These are phyloP conservation scores for Engystomops pustulosus DNA, from an alignment of 2,113 vertebrate genomes.

Conservation along the genomic window DNA sequence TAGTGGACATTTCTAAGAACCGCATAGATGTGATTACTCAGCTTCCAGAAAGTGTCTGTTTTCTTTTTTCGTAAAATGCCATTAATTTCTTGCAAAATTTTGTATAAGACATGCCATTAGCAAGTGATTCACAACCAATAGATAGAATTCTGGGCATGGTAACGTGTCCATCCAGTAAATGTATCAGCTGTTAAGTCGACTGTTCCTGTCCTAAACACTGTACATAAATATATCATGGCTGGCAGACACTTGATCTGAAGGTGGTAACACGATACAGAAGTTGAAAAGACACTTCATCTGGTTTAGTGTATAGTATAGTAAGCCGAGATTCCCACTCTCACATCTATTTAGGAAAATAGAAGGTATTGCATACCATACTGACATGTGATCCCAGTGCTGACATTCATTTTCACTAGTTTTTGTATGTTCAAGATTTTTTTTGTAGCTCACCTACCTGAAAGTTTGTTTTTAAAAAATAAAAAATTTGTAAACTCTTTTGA, in stretches of 20 bases:
- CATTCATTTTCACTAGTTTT: no score
- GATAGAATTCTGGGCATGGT: slow-evolving; percentile 12
- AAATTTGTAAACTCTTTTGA: no score
- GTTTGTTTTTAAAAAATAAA: no score
- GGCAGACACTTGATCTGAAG: slow-evolving; percentile 37
- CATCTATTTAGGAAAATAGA: slow-evolving; percentile 45
- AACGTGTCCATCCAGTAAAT: slow-evolving; percentile 10
- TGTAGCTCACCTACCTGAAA: no score
- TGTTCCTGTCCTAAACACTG: slow-evolving; percentile 19
- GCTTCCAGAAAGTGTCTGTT: slow-evolving; percentile 1
- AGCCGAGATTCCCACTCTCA: not conserved
- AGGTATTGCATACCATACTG: not conserved
- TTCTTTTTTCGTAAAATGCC: slow-evolving; percentile 6
- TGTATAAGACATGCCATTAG: not conserved
- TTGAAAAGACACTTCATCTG: slow-evolving; percentile 31
- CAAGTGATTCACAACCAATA: slow-evolving; percentile 1
- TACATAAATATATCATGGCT: slow-evolving; percentile 48
- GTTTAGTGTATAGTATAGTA: slow-evolving; percentile 19
- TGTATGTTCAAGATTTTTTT: no score
- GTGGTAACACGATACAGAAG: slow-evolving; percentile 21
- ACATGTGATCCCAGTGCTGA: not conserved
- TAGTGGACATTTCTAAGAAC: not conserved
- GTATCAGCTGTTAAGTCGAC: slow-evolving; percentile 43
- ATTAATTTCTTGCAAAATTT: not conserved
- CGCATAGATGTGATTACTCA: slow-evolving; percentile 31